phyloP scores from a whole-genome alignment of 2,888 invertebrate genomes.

The Dryococelus australis region DNA sequence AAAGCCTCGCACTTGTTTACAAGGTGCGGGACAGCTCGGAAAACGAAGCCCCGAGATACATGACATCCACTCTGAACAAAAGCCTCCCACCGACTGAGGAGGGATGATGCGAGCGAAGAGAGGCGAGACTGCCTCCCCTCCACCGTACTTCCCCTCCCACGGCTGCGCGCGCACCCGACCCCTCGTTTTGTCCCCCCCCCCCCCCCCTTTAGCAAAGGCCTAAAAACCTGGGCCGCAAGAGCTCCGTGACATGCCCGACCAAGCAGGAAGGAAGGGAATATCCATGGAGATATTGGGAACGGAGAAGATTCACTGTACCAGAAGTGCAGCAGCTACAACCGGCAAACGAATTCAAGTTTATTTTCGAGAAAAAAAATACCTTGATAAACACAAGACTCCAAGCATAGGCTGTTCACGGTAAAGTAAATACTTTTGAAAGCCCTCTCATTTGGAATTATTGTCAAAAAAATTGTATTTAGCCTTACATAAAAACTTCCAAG shows the following conservation, averaged over 20 bases:
- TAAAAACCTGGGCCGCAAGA: neutral
- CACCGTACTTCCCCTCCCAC: neutral
- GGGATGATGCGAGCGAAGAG: neutral
- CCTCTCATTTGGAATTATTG: too few species aligned
- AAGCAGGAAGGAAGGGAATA: neutral
- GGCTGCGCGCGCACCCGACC: constrained; percentile 1
- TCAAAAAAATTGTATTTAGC: too few species aligned
- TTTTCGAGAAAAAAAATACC: too few species aligned
- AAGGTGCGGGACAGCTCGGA: neutral
- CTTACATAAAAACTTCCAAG: too few species aligned
- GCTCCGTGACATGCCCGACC: neutral
- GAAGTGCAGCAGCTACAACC: neutral
- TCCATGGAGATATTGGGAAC: neutral
- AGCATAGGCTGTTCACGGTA: too few species aligned
- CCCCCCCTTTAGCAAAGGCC: neutral
- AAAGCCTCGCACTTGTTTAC: neutral
- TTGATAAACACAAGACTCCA: too few species aligned
- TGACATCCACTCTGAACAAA: neutral
- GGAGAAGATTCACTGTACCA: neutral
- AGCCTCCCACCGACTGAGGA: neutral
- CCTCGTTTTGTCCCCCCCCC: neutral
- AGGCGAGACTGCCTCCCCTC: neutral
- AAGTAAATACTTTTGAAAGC: too few species aligned
- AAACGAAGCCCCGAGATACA: neutral
- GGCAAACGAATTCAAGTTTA: too few species aligned